A percentile compares a stretch with the other conserved stretches of the same genome.
Evolutionary conservation across 2,797 vertebrate species (phyloP).

Genomic region (Erethizon dorsatum): DNA sequence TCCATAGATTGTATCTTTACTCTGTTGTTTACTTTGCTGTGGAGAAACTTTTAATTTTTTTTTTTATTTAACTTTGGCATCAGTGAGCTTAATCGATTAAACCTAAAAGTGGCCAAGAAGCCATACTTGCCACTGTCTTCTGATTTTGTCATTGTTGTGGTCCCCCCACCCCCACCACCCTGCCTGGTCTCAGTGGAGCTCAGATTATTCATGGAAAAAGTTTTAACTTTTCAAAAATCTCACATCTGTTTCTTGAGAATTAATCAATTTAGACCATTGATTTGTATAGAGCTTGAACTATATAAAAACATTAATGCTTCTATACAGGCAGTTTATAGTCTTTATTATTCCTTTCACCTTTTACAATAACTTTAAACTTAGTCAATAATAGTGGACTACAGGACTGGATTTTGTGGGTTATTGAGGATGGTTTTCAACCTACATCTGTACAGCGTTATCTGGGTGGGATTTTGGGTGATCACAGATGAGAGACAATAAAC

Average conservation of each 20-base stretch:
- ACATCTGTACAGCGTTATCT: not conserved
- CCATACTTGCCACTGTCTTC: not conserved
- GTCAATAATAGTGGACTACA: not conserved
- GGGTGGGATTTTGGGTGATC: not conserved
- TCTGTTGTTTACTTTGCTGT: not conserved
- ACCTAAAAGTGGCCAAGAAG: not conserved
- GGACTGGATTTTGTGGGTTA: not conserved
- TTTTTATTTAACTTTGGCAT: not conserved
- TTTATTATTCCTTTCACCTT: constrained; percentile 46
- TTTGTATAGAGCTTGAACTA: not conserved
- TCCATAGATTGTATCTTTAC: not conserved
- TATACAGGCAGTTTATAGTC: not conserved
- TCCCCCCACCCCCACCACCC: rapidly evolving
- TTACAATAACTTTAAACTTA: not conserved
- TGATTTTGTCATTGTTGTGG: not conserved
- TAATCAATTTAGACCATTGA: not conserved
- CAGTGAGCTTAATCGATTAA: not conserved
- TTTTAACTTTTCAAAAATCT: not conserved
- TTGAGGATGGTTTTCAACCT: not conserved
- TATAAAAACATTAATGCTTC: constrained; percentile 16
- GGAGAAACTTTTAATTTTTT: not conserved
- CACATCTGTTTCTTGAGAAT: not conserved
- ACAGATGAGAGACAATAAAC: not conserved
- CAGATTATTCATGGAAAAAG: not conserved
- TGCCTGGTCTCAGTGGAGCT: not conserved